phyloP scores from a whole-genome alignment of 2,888 invertebrate species.

The Crossocerus cetratus region DNA sequence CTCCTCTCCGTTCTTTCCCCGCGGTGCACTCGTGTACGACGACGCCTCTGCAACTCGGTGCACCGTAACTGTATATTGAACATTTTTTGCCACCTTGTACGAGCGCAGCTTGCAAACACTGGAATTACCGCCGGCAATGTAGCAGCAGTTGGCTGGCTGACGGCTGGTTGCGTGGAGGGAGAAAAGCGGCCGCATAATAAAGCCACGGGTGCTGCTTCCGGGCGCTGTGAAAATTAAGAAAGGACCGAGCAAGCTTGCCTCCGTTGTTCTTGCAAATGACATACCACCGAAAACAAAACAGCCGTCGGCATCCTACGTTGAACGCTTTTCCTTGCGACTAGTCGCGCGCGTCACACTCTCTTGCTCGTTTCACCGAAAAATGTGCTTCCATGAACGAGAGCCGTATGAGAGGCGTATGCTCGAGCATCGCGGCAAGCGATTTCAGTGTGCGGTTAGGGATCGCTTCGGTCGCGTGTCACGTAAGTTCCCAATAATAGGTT shows the following conservation, averaged over 20 bases:
- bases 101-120: conserved; percentile 1
- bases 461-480: conserved; percentile 15
- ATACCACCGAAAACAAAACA: too few relatives aligned
- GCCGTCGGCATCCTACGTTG: too few relatives aligned
- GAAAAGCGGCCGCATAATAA: too few relatives aligned
- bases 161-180: not conserved
- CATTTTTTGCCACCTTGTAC: not conserved
- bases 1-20: not conserved
- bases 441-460: conserved; percentile 29
- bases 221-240: not conserved
- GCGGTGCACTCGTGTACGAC: too few relatives aligned
- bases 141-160: not conserved
- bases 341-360: too few relatives aligned
- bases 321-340: too few relatives aligned
- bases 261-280: too few relatives aligned
- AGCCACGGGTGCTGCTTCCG: too few relatives aligned
- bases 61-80: not conserved
- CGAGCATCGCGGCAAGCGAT: too few relatives aligned
- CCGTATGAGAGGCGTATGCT: too few relatives aligned
- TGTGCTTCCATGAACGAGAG: too few relatives aligned
- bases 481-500: conserved; percentile 38
- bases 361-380: too few relatives aligned
- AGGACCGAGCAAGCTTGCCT: not conserved
- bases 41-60: not conserved
- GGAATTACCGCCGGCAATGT: not conserved